Conservation (phyloP, 2,797 vertebrate genomes). For the Thripadectes ignobilis region DNA sequence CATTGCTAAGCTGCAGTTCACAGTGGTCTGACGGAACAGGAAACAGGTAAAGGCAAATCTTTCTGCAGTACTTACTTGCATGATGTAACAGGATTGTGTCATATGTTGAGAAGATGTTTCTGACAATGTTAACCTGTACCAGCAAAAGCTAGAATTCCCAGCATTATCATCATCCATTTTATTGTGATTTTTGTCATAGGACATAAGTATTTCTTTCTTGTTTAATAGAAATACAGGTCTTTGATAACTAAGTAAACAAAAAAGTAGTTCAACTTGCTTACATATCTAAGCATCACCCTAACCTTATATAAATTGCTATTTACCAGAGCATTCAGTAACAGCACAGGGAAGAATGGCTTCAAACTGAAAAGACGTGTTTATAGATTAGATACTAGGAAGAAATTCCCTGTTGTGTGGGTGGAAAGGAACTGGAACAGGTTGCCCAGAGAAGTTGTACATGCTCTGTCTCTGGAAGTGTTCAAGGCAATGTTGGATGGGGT, state of each 20-base stretch:
- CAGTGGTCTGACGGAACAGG: neutral
- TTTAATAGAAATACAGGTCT: neutral
- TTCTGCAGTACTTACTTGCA: neutral
- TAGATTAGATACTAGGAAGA: neutral
- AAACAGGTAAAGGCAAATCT: neutral
- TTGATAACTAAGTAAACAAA: neutral
- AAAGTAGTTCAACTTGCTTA: neutral
- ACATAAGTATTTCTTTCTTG: neutral
- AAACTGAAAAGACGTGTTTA: neutral
- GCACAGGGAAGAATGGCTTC: accelerated
- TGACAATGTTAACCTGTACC: neutral
- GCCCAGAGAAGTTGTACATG: neutral
- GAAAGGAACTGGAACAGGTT: neutral
- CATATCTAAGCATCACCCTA: neutral
- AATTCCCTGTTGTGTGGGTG: neutral
- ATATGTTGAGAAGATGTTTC: neutral
- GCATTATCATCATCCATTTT: neutral
- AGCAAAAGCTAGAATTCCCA: neutral
- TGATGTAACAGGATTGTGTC: neutral
- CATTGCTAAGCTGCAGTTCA: neutral
- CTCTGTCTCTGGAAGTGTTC: neutral
- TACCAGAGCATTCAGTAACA: neutral
- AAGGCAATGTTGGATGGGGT: neutral
- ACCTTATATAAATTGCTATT: neutral
- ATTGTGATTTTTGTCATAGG: neutral